phyloP scores from a whole-genome alignment of 2,797 vertebrate species.

The Rhinophrynus dorsalis region DNA sequence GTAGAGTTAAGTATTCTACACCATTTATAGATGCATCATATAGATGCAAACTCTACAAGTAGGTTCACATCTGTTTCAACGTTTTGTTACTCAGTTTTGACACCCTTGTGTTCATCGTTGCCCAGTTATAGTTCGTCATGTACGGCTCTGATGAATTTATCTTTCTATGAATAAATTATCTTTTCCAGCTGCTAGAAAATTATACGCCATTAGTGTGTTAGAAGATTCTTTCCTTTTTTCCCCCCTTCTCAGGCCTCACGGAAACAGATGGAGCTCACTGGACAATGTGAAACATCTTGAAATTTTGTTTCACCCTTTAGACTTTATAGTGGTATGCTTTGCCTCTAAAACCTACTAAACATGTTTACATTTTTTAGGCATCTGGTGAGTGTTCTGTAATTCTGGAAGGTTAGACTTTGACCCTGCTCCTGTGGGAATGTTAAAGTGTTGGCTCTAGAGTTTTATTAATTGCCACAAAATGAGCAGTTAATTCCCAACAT shows the following conservation, averaged over 20 bases:
- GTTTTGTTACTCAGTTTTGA: too few species aligned
- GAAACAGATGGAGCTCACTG: background rate
- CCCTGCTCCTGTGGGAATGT: slow-evolving; percentile 45
- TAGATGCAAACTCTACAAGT: too few species aligned
- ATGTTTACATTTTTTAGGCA: slow-evolving; percentile 51
- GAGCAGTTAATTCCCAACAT: slow-evolving; percentile 52
- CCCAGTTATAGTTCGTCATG: too few species aligned
- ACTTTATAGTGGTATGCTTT: slow-evolving; percentile 7
- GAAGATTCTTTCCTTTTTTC: background rate
- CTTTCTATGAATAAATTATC: too few species aligned
- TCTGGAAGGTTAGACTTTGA: slow-evolving; percentile 32
- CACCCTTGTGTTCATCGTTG: too few species aligned
- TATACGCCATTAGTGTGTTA: too few species aligned
- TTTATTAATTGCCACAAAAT: slow-evolving; percentile 36
- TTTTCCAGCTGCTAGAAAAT: too few species aligned
- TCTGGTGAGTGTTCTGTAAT: slow-evolving; percentile 46
- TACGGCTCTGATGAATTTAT: too few species aligned
- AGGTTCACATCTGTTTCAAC: too few species aligned
- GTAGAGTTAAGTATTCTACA: too few species aligned
- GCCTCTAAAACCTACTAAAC: slow-evolving; percentile 35
- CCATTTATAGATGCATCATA: too few species aligned
- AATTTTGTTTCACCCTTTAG: slow-evolving; percentile 11
- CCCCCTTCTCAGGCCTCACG: slow-evolving; percentile 21
- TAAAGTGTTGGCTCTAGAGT: slow-evolving; percentile 15
- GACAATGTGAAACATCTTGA: slow-evolving; percentile 12